phyloP scores from a whole-genome alignment of 2,888 invertebrate species.

The Andrena dorsata region DNA sequence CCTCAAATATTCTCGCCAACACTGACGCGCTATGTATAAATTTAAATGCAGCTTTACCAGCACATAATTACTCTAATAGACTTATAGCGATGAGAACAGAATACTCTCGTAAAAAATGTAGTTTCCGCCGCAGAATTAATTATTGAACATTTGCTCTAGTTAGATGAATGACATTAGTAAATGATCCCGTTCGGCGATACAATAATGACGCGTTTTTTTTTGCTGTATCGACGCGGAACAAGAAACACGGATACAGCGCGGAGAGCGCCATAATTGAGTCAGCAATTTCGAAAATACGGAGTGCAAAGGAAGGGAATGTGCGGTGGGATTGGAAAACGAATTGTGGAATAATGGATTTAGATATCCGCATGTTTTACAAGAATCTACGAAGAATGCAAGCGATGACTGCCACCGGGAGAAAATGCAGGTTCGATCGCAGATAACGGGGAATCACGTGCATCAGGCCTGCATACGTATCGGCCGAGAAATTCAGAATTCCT shows the following conservation, averaged over 20 bases:
- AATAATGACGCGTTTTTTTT: not conserved
- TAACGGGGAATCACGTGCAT: slow-evolving; percentile 34
- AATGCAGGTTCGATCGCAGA: slow-evolving; percentile 39
- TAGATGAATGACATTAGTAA: too few relatives aligned
- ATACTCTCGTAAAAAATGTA: not conserved
- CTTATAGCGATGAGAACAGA: not conserved
- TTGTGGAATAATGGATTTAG: slow-evolving; percentile 13
- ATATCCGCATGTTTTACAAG: slow-evolving; percentile 18
- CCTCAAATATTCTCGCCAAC: not conserved
- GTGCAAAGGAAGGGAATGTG: slow-evolving; percentile 29
- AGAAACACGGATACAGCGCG: slow-evolving; percentile 37
- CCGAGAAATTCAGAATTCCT: slow-evolving; percentile 49
- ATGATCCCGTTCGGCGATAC: too few relatives aligned
- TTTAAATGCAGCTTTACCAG: not conserved
- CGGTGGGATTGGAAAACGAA: slow-evolving; percentile 7
- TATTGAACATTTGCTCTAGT: too few relatives aligned
- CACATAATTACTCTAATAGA: not conserved
- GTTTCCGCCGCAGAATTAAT: too few relatives aligned
- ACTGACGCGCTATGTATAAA: not conserved
- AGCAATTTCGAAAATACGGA: slow-evolving; percentile 31
- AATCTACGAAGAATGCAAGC: slow-evolving; percentile 52
- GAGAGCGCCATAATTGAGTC: slow-evolving; percentile 40
- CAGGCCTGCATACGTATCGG: slow-evolving; percentile 30
- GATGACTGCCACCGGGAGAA: slow-evolving; percentile 24
- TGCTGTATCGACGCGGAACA: not conserved